These are phyloP conservation scores for Drosophila borborema DNA, from an alignment of 2,888 invertebrate genomes.

Conservation along the genomic window DNA sequence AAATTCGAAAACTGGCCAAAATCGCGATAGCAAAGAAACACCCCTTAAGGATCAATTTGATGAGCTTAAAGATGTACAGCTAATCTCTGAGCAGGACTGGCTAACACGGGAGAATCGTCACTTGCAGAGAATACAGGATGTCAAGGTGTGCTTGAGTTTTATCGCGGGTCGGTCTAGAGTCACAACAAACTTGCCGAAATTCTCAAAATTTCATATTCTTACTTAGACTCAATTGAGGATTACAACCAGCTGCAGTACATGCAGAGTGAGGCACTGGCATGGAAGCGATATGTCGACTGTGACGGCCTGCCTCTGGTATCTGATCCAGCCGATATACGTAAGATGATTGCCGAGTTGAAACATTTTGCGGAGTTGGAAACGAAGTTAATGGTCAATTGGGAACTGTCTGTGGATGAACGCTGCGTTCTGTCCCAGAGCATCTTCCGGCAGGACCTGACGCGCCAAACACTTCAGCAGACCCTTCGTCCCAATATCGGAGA, in stretches of 20 bases:
- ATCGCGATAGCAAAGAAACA: neutral
- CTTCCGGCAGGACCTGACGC: constrained; percentile 64
- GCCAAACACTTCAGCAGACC: constrained; percentile 33
- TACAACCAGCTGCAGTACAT: constrained; percentile 28
- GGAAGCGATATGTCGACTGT: constrained; percentile 75
- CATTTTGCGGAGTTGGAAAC: constrained; percentile 48
- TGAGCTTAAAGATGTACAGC: fast-evolving
- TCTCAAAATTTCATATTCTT: too few relatives aligned
- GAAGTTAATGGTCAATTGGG: constrained; percentile 63
- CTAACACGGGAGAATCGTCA: constrained; percentile 48
- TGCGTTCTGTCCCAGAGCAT: constrained; percentile 76
- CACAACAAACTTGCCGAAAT: neutral
- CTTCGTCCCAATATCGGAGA: constrained; percentile 59
- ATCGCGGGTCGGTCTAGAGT: constrained; percentile 54
- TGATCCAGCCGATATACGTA: constrained; percentile 66
- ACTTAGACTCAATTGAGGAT: constrained; percentile 51
- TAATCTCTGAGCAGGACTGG: constrained; percentile 65
- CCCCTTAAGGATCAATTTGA: neutral
- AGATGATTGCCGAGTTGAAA: constrained; percentile 57
- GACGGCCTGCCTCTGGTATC: constrained; percentile 70
- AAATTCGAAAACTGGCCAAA: neutral
- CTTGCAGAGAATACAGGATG: constrained; percentile 61
- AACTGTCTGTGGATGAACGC: constrained; percentile 69
- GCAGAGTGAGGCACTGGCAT: constrained; percentile 41
- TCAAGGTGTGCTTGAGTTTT: constrained; percentile 50